Evolutionary conservation across 2,797 vertebrate species (phyloP), one percentile per base, ranked within the genome.

Genomic region (Ptychadena robeensis): DNA sequence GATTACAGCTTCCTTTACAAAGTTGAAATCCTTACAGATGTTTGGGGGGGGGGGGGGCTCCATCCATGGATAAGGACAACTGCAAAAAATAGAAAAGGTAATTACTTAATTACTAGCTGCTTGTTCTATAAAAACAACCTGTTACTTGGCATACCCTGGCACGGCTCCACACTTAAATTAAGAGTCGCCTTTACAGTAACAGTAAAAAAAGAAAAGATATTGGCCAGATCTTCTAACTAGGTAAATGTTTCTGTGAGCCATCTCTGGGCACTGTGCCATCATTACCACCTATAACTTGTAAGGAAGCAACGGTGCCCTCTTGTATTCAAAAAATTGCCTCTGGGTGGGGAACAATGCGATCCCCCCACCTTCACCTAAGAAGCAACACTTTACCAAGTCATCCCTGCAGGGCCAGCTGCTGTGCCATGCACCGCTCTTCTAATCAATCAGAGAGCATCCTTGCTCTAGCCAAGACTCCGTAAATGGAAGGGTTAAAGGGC

Each of bases 371-470:
- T 72, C 28, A 73, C 28, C 44, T 67, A 38, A 72, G 53, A 66
- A 73, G 69, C 69, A 79, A 38, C 48, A 38, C 57, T 66, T 84
- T 73, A 84, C 76, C 44, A 32, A 40, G 65, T 68, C 31, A 14
- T 61, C 66, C 22, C 61, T 34, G 57, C 40, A 73, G 67, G 66
- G 44, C 40, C 61, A 82, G 38, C 61, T 27, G 18, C 22, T 37
- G 31, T 34, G 0, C 63, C 79, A 40, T 15, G 8, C 53, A 14
- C 61, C 0, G 12, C n/a, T 31, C 7, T 9, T 31, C 28, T 27
- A 12, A 2, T 6, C 22, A 11, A 28, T 15, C 48, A n/a, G 8
- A 2, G 25, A 18, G 25, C 59, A 12, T 27, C 28, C 28, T 80
- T 73, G 59, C 67, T 68, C 9, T 9, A 18, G 9, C 11, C 10